Percentiles rank a stretch among this genome's conserved stretches.
phyloP scores from a whole-genome alignment of 2,797 vertebrate species.

The Hydrolagus colliei region DNA sequence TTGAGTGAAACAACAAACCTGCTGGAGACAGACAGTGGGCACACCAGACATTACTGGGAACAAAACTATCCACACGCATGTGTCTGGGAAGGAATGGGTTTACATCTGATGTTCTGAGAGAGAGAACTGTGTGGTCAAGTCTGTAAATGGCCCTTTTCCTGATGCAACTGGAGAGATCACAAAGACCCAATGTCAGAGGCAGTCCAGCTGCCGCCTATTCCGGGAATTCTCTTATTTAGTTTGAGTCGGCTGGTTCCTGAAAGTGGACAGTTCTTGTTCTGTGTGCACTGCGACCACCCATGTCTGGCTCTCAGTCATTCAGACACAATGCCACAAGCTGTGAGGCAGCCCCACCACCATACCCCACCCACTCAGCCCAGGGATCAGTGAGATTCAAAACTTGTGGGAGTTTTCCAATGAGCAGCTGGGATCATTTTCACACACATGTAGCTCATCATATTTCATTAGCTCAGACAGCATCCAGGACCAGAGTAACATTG shows the following conservation, averaged over 20 bases:
- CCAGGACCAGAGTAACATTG: neutral
- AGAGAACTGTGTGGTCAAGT: neutral
- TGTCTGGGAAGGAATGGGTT: neutral
- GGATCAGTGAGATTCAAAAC: neutral
- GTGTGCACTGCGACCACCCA: neutral
- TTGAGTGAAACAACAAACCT: neutral
- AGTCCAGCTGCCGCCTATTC: neutral
- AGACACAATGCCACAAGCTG: neutral
- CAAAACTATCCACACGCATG: neutral
- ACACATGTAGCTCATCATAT: neutral
- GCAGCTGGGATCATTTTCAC: neutral
- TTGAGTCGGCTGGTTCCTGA: neutral
- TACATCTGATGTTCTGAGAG: neutral
- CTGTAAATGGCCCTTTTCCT: neutral
- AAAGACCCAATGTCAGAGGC: neutral
- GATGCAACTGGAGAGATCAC: constrained; percentile 4
- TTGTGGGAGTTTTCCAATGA: neutral
- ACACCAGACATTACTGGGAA: constrained; percentile 17
- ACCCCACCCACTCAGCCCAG: neutral
- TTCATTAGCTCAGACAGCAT: neutral
- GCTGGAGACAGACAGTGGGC: neutral
- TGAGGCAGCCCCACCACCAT: neutral
- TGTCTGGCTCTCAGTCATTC: neutral
- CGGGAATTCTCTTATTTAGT: neutral
- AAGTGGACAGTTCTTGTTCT: neutral